A percentile compares a stretch with the other conserved stretches of the same genome.
phyloP scores from a whole-genome alignment of 1,140 invertebrate species.

The Caerostris extrusa region DNA sequence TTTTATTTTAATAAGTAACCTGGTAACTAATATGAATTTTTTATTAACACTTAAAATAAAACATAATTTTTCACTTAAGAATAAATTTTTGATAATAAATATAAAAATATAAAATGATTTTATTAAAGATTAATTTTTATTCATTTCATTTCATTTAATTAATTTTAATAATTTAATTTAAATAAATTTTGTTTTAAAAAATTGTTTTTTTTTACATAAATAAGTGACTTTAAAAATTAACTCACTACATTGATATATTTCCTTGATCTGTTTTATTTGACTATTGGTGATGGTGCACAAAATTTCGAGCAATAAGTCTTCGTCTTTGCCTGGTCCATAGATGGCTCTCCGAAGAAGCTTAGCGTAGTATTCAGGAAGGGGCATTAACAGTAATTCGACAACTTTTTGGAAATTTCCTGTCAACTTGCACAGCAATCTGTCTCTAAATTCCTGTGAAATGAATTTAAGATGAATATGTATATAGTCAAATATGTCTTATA shows the following conservation, averaged over 20 bases:
- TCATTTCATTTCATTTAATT: too few relatives aligned
- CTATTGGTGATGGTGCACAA: conserved; percentile 72
- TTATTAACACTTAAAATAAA: too few relatives aligned
- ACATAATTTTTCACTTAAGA: too few relatives aligned
- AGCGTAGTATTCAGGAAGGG: conserved; percentile 69
- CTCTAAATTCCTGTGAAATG: conserved; percentile 61
- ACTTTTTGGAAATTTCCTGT: conserved; percentile 66
- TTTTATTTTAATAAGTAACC: too few relatives aligned
- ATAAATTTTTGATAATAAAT: too few relatives aligned
- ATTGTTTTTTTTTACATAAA: background rate
- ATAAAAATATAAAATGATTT: too few relatives aligned
- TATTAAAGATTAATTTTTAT: too few relatives aligned
- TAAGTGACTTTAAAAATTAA: background rate
- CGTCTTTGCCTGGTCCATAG: conserved; percentile 54
- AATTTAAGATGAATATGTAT: too few relatives aligned
- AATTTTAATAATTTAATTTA: too few relatives aligned
- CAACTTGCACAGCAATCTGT: conserved; percentile 26
- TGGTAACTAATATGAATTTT: too few relatives aligned
- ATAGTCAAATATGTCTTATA: too few relatives aligned
- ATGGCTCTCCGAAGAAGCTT: conserved; percentile 57
- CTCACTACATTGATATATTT: conserved; percentile 73
- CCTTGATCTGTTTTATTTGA: conserved; percentile 68
- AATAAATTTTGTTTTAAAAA: too few relatives aligned
- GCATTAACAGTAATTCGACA: conserved; percentile 65
- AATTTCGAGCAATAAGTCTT: conserved; percentile 68